A percentile compares a stretch with the other conserved stretches of the same genome.
Conservation (phyloP, 1,140 invertebrate genomes). For the Drosophila malerkotliana region DNA sequence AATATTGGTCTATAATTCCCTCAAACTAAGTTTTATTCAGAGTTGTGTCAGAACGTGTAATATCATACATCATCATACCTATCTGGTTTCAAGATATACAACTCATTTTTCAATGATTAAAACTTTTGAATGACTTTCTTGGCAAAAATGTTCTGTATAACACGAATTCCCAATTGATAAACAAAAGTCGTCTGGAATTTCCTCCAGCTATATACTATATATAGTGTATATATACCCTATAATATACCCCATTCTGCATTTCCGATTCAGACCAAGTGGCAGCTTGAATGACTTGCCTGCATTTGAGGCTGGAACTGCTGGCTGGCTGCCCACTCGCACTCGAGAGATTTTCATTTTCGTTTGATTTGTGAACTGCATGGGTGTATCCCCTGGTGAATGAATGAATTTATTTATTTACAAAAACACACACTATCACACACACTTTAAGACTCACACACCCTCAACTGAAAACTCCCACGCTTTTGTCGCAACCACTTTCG, state of each 20-base stretch:
- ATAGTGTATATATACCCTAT: no score
- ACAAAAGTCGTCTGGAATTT: constrained; percentile 23
- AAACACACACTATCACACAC: constrained; percentile 2
- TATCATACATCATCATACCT: no score
- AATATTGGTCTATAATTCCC: no score
- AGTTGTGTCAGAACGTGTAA: no score
- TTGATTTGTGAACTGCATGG: constrained; percentile 53
- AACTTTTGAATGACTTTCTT: not conserved
- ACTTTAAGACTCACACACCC: not conserved
- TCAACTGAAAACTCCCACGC: constrained; percentile 37
- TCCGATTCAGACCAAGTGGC: constrained; percentile 12
- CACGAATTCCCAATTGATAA: constrained; percentile 9
- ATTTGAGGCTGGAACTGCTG: constrained; percentile 45
- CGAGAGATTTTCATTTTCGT: constrained; percentile 59
- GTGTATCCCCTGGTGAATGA: constrained; percentile 61
- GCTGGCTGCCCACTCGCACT: constrained; percentile 54
- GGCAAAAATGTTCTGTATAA: not conserved
- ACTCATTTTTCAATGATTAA: not conserved
- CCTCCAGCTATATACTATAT: constrained; percentile 14
- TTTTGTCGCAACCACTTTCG: constrained; percentile 46
- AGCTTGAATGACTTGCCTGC: constrained; percentile 53
- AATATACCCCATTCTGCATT: constrained; percentile 3
- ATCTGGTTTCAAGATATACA: no score
- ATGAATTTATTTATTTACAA: constrained; percentile 42
- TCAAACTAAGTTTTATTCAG: no score